Percentiles rank a stretch among this genome's conserved stretches.
These are phyloP conservation scores for Taurulus bubalis DNA, from an alignment of 2,113 vertebrate species.

Conservation along the genomic window DNA sequence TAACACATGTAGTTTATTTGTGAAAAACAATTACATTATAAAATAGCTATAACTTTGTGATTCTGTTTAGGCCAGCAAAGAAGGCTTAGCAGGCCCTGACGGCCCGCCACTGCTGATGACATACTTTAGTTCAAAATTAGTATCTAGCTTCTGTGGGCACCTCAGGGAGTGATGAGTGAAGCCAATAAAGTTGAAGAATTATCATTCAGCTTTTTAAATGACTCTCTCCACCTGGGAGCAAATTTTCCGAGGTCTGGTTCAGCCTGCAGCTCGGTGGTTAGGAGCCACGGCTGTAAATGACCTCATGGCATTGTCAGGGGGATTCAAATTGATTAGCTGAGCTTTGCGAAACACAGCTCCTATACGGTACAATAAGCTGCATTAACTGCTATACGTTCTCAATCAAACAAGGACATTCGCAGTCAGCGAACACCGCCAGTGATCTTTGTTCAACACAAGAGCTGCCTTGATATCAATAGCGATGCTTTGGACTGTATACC, in stretches of 20 bases:
- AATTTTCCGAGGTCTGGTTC: conserved; percentile 6
- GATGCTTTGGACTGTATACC: conserved; percentile 1
- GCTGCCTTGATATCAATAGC: conserved; percentile 1
- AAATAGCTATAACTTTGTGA: too few species aligned
- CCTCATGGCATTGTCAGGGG: conserved; percentile 56
- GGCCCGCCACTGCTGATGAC: too few species aligned
- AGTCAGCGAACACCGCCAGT: conserved; percentile 21
- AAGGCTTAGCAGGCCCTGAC: too few species aligned
- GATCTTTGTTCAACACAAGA: conserved; percentile 46
- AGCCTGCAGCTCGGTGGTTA: conserved; percentile 10
- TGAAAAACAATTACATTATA: too few species aligned
- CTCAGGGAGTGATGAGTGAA: neutral
- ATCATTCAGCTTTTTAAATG: neutral
- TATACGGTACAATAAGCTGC: conserved; percentile 53
- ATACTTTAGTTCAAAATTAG: neutral
- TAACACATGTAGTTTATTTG: too few species aligned
- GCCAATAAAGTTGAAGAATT: neutral
- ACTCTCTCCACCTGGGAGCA: conserved; percentile 7
- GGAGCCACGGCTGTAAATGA: conserved; percentile 45
- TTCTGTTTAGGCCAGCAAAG: too few species aligned
- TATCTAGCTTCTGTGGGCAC: neutral
- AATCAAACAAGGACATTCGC: conserved; percentile 35
- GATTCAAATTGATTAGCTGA: conserved; percentile 76
- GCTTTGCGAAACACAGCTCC: conserved; percentile 54
- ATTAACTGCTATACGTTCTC: conserved; percentile 36